phyloP scores from a whole-genome alignment of 2,113 vertebrate genomes.

The Albula glossodonta region DNA sequence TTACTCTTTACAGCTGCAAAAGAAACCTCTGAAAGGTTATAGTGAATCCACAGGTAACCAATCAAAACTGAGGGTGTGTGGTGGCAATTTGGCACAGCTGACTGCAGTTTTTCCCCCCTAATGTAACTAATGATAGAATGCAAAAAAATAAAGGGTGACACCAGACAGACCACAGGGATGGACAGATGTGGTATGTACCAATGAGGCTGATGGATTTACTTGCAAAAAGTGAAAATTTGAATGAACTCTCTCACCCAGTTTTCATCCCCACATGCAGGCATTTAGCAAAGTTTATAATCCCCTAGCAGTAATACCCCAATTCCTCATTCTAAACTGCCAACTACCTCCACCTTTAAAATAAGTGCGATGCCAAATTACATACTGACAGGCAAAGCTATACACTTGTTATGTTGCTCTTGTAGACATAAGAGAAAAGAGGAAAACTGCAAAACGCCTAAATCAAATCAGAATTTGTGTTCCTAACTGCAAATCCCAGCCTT shows the following conservation, averaged over 20 bases:
- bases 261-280: constrained; percentile 16
- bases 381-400: constrained; percentile 4
- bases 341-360: constrained; percentile 15
- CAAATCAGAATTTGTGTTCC: constrained; percentile 7
- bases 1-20: neutral
- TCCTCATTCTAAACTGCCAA: neutral
- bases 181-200: constrained; percentile 2
- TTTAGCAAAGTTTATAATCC: constrained; percentile 20
- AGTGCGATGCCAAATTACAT: neutral
- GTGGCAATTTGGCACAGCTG: constrained; percentile 9
- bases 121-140: neutral
- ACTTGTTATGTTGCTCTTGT: constrained; percentile 2
- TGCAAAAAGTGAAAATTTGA: neutral
- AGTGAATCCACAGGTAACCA: neutral
- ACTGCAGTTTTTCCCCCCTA: neutral
- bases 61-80: neutral
- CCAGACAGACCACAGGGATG: neutral
- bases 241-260: neutral
- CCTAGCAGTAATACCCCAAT: neutral
- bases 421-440: neutral
- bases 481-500: constrained; percentile 4
- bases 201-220: neutral
- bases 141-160: neutral
- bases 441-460: constrained; percentile 14
- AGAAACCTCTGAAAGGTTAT: too few relatives aligned